Percentiles rank a stretch among this genome's conserved stretches.
These are phyloP conservation scores for Sphenopsis melanotis DNA, from an alignment of 2,797 vertebrate genomes.

Conservation along the genomic window DNA sequence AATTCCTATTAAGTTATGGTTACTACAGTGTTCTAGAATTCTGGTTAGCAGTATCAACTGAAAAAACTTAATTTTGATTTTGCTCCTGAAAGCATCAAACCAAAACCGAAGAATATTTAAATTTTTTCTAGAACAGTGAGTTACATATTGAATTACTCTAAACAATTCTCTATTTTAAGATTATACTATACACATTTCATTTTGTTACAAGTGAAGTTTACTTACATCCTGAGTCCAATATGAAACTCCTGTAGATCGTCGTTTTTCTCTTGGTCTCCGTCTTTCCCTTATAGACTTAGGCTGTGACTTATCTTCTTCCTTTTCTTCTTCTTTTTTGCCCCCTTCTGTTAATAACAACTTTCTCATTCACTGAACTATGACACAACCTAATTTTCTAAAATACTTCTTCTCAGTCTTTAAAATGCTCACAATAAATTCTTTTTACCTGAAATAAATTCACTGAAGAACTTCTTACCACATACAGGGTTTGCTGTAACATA, in stretches of 20 bases:
- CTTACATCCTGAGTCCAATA: constrained; percentile 93
- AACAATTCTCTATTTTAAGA: not conserved
- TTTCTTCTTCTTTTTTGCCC: constrained; percentile 92
- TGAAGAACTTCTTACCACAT: not conserved
- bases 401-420: not conserved
- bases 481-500: not conserved
- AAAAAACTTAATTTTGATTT: not conserved
- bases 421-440: not conserved
- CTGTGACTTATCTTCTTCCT: constrained; percentile 95
- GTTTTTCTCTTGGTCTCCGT: constrained; percentile 94
- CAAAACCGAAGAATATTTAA: not conserved
- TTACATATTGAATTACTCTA: not conserved
- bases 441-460: not conserved
- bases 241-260: constrained; percentile 94
- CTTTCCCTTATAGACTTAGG: constrained; percentile 94
- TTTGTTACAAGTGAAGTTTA: not conserved
- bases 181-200: not conserved
- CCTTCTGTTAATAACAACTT: constrained; percentile 77
- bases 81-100: not conserved
- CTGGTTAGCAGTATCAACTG: not conserved
- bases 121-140: not conserved
- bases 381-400: not conserved
- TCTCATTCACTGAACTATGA: constrained; percentile 8
- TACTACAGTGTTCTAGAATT: not conserved
- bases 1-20: not conserved